Conservation (phyloP, 2,888 invertebrate species). For the Campoplex capitator region DNA sequence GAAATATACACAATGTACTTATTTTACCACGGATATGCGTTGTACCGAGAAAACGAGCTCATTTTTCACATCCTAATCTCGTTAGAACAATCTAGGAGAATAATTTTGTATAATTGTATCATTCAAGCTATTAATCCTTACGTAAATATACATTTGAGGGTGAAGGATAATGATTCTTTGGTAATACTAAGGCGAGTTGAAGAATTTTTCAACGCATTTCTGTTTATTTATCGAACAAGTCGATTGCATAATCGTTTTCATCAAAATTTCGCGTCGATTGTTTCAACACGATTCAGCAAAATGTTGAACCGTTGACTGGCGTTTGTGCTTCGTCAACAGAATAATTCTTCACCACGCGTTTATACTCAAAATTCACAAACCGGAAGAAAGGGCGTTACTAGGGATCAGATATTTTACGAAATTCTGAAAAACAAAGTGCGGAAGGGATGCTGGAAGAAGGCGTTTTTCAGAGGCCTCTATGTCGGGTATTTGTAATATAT, state of each 20-base stretch:
- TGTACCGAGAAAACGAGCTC: conserved; percentile 43
- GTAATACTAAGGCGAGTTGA: neutral
- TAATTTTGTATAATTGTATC: conserved; percentile 19
- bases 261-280: neutral
- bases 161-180: neutral
- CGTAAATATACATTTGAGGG: conserved; percentile 4
- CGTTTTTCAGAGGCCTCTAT: conserved; percentile 30
- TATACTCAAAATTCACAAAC: conserved; percentile 22
- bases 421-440: conserved; percentile 59
- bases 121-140: conserved; percentile 6
- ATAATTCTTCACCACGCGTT: neutral
- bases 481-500: conserved; percentile 47
- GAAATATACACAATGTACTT: conserved; percentile 27
- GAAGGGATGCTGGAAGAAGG: conserved; percentile 57
- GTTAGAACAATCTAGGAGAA: conserved; percentile 43
- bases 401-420: conserved; percentile 42
- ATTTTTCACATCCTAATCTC: conserved; percentile 57
- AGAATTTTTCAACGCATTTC: neutral
- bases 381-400: conserved; percentile 60
- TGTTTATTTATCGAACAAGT: neutral
- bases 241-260: neutral
- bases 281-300: neutral
- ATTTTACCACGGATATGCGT: conserved; percentile 32
- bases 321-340: too few relatives aligned
- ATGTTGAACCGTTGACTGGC: neutral